phyloP scores from a whole-genome alignment of 2,797 vertebrate genomes.

The Myotis planiceps region DNA sequence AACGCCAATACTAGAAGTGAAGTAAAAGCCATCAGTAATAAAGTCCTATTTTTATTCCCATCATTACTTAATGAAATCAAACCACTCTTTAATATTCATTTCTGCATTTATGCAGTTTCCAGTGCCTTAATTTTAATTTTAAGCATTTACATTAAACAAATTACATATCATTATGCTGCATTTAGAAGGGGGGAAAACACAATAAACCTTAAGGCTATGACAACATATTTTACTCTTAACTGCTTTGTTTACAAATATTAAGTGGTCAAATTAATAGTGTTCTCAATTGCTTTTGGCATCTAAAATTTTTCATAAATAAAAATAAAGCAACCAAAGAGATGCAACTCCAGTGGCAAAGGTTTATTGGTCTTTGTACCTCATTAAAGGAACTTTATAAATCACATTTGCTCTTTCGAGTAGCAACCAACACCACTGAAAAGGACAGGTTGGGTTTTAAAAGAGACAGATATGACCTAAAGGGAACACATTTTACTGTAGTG shows the following conservation, averaged over 20 bases:
- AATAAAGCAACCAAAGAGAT: constrained; percentile 59
- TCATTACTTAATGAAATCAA: constrained; percentile 72
- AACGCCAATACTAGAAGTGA: background rate
- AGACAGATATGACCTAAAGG: constrained; percentile 85
- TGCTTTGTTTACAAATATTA: constrained; percentile 75
- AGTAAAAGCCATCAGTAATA: constrained; percentile 5
- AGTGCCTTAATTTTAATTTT: constrained; percentile 68
- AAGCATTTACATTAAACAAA: constrained; percentile 75
- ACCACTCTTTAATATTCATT: constrained; percentile 56
- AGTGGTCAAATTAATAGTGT: constrained; percentile 63
- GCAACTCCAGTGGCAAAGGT: constrained; percentile 77
- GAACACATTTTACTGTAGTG: constrained; percentile 83
- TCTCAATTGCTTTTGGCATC: constrained; percentile 50
- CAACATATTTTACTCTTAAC: constrained; percentile 64
- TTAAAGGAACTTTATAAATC: constrained; percentile 82
- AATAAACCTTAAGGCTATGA: constrained; percentile 66
- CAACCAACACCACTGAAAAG: constrained; percentile 78
- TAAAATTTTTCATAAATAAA: constrained; percentile 57
- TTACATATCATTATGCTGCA: constrained; percentile 57
- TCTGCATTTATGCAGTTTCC: constrained; percentile 59
- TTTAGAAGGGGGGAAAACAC: background rate
- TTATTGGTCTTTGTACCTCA: constrained; percentile 80
- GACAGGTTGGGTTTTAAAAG: constrained; percentile 83
- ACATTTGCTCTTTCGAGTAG: constrained; percentile 83
- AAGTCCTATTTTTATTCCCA: constrained; percentile 51